Evolutionary conservation across 2,113 vertebrate species (phyloP), one percentile per base, ranked within the genome.

Genomic region (Hippopotamus amphibius): DNA sequence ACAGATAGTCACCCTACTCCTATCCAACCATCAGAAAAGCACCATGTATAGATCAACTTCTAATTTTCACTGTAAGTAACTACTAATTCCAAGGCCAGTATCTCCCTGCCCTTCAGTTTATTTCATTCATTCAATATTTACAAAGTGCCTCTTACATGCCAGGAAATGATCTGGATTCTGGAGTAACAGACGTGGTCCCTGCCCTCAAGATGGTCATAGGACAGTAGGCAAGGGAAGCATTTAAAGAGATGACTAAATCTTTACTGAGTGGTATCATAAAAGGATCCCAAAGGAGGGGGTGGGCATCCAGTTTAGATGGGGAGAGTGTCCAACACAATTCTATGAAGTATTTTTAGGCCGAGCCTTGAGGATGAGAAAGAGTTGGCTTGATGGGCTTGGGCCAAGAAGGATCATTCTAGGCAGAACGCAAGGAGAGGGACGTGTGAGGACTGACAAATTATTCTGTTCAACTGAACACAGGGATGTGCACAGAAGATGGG

Each of bases 221-320:
- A 65, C 26, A 46, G 10, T 48, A 10, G 37, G 16, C 46, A 88
- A 82, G 57, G 28, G 48, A 95, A 82, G 13, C 48, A 66, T 22
- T 94, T 26, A 87, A 90, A 79, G 74, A 72, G 57, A 48, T 57
- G 30, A 55, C 65, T 72, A 95, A 82, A 92, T 88, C 57, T 92
- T 65, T 57, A 74, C 46, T 28, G 37, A 65, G 37, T 50, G 59
- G 6, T 74, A 48, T 65, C 83, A 63, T 72, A 37, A 74, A 74
- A 57, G 48, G 55, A 81, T 50, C 28, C 63, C 14, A 6, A 79
- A 55, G 61, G 53, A 95, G n/a, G 43, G 24, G 7, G 37, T 76
- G 5, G 37, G 17, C 46, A 74, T 72, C 57, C 33, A n/a, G n/a
- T 77, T 88, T 46, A 30, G 28, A 76, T n/a, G 28, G 24, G 65